phyloP scores from a whole-genome alignment of 2,113 vertebrate species.

The Gasterosteus aculeatus region DNA sequence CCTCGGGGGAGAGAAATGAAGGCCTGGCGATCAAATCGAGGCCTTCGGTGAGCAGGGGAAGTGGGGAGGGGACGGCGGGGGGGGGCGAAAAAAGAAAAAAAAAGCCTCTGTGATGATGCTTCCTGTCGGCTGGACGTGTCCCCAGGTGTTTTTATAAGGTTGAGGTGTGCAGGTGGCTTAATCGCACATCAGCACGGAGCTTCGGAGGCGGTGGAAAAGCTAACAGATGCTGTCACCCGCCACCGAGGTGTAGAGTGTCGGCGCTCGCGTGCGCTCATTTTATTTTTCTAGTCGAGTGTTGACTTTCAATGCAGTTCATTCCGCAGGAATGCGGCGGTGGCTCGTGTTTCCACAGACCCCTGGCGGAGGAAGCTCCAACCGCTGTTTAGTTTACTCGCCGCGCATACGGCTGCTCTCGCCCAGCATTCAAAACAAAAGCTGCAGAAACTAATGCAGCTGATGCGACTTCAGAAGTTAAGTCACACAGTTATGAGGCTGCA shows the following conservation, averaged over 20 bases:
- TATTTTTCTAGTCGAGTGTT: too few species aligned
- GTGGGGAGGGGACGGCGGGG: background rate
- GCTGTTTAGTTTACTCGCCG: background rate
- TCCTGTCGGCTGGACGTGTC: constrained; percentile 37
- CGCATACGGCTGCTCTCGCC: too few species aligned
- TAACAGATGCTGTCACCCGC: background rate
- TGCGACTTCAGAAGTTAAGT: too few species aligned
- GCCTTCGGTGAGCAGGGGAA: constrained; percentile 41
- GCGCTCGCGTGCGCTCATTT: too few species aligned
- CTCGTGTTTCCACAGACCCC: too few species aligned
- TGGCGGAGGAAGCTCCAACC: too few species aligned
- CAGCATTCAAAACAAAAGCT: too few species aligned
- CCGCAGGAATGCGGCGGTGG: too few species aligned
- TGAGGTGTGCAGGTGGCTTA: constrained; percentile 21
- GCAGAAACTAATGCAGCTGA: too few species aligned
- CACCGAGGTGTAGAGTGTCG: too few species aligned
- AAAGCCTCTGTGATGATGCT: constrained; percentile 4
- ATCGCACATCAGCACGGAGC: constrained; percentile 1
- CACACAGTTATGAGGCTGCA: too few species aligned
- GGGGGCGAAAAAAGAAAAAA: constrained; percentile 26
- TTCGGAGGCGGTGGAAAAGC: background rate
- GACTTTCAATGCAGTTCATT: too few species aligned
- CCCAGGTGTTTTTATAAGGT: constrained; percentile 30
- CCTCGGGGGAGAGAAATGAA: constrained; percentile 64
- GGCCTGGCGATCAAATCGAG: constrained; percentile 69